Evolutionary conservation across 2,797 vertebrate genomes (phyloP).

Genomic region (Antennarius maculatus): DNA sequence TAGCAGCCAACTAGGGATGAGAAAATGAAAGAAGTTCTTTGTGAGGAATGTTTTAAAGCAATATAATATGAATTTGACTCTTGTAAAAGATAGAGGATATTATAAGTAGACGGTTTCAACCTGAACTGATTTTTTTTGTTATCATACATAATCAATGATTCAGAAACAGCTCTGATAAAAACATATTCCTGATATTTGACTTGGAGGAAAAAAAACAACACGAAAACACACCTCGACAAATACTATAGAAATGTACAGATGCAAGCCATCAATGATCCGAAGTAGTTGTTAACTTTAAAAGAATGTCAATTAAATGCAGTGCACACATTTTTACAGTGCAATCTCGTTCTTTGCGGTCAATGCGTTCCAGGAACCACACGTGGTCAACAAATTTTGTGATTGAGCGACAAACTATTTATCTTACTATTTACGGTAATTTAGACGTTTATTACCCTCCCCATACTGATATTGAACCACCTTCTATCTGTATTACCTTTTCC

Average conservation of each 20-base stretch:
- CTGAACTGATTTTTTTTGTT: background rate
- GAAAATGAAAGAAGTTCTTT: constrained; percentile 5
- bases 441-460: too few relatives aligned
- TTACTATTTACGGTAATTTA: too few relatives aligned
- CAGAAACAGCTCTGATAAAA: constrained; percentile 1
- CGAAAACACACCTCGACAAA: background rate
- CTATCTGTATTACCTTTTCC: too few relatives aligned
- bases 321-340: too few relatives aligned
- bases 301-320: too few relatives aligned
- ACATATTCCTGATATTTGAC: constrained; percentile 5
- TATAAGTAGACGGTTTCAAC: constrained; percentile 1
- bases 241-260: background rate
- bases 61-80: constrained; percentile 7
- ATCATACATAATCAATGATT: constrained; percentile 10
- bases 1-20: background rate
- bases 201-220: background rate
- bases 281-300: too few relatives aligned
- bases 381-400: too few relatives aligned
- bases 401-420: too few relatives aligned
- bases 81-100: background rate
- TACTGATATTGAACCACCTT: too few relatives aligned
- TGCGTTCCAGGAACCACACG: too few relatives aligned
- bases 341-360: too few relatives aligned
- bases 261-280: background rate
- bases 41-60: constrained; percentile 3